phyloP scores from a whole-genome alignment of 1,140 invertebrate genomes.

The Paralvinella palmiformis region DNA sequence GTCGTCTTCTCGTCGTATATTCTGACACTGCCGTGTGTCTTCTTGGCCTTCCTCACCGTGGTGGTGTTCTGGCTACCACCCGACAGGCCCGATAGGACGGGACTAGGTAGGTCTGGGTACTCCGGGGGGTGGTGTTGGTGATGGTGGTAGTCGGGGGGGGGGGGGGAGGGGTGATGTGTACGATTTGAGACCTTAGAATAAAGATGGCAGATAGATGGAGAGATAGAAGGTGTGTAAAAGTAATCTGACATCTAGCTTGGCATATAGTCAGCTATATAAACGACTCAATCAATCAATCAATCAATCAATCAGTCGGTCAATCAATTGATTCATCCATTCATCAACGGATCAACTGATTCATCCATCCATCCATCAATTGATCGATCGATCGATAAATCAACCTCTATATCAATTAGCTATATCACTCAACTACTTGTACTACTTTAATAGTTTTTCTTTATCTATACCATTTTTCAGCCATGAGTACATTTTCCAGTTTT shows the following conservation, averaged over 20 bases:
- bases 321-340: background rate
- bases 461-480: constrained; percentile 8
- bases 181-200: background rate
- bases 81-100: constrained; percentile 25
- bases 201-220: background rate
- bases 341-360: too few relatives aligned
- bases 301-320: too few relatives aligned
- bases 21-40: constrained; percentile 25
- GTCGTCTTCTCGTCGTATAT: constrained; percentile 23
- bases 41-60: constrained; percentile 24
- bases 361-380: too few relatives aligned
- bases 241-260: background rate
- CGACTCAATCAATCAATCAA: too few relatives aligned
- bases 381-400: background rate
- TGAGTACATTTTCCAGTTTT: constrained; percentile 22
- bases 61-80: constrained; percentile 29
- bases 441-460: background rate
- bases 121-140: too few relatives aligned
- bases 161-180: too few relatives aligned
- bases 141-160: too few relatives aligned
- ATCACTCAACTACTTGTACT: background rate
- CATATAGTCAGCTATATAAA: background rate
- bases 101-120: constrained; percentile 17
- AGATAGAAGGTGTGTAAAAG: background rate
- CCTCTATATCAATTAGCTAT: background rate